Conservation (phyloP, 2,113 vertebrate genomes). For the Apistogramma diplotaenia region DNA sequence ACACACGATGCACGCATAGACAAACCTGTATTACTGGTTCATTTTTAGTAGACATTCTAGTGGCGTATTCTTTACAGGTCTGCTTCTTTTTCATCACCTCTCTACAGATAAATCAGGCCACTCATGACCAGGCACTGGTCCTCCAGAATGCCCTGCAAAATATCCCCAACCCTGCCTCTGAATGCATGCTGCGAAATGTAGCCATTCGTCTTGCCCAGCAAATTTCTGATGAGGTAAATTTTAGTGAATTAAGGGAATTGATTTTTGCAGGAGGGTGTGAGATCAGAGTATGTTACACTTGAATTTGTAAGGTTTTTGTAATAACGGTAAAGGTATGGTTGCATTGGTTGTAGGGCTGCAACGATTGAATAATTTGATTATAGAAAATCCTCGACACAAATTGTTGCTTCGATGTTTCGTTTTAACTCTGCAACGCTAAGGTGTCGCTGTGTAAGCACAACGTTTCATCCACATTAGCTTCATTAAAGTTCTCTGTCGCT, state of each 20-base stretch:
- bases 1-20: background rate
- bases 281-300: background rate
- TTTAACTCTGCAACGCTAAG: too few relatives aligned
- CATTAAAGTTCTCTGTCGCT: too few relatives aligned
- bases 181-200: slow-evolving; percentile 98
- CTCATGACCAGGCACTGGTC: slow-evolving; percentile 97
- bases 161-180: slow-evolving; percentile 98
- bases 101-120: slow-evolving; percentile 92
- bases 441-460: too few relatives aligned
- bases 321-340: background rate
- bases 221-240: slow-evolving; percentile 95
- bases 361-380: too few relatives aligned
- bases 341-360: background rate
- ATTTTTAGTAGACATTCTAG: background rate
- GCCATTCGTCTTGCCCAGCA: slow-evolving; percentile 98
- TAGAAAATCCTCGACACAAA: too few relatives aligned
- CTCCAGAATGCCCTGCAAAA: slow-evolving; percentile 97
- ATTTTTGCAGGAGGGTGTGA: background rate
- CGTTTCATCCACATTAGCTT: too few relatives aligned
- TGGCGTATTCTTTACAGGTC: background rate
- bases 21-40: slow-evolving; percentile 15
- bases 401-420: too few relatives aligned
- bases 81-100: background rate
- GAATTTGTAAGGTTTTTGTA: background rate
- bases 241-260: slow-evolving; percentile 1